Conservation (phyloP, 2,113 vertebrate genomes). For the Elephantulus edwardii region DNA sequence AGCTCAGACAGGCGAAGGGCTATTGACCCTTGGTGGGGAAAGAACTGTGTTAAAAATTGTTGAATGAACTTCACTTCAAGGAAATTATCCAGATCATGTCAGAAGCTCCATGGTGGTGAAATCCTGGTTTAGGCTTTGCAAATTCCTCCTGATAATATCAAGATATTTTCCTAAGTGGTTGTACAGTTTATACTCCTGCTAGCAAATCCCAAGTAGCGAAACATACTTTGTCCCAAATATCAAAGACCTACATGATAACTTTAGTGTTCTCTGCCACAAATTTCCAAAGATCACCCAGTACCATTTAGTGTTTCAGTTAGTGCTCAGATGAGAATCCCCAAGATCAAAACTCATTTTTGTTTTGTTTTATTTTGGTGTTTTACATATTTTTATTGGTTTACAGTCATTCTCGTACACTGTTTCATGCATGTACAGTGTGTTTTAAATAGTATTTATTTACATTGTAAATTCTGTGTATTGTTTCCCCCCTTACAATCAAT, state of each 20-base stretch:
- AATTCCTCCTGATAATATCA: not conserved
- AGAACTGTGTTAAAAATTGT: too few species aligned
- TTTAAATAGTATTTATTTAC: too few species aligned
- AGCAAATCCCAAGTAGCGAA: not conserved
- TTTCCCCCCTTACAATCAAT: too few species aligned
- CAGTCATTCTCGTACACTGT: too few species aligned
- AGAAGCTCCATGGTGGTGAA: not conserved
- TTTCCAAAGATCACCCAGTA: not conserved
- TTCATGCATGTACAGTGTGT: too few species aligned
- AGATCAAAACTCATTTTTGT: not conserved
- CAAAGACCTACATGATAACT: not conserved
- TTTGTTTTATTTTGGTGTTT: too few species aligned
- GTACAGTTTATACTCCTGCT: not conserved
- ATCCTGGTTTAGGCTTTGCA: too few species aligned
- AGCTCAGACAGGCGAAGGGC: too few species aligned
- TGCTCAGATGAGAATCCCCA: not conserved
- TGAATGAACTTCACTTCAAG: too few species aligned
- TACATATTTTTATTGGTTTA: too few species aligned
- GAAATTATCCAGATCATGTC: not conserved
- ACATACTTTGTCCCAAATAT: not conserved
- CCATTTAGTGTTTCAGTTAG: not conserved
- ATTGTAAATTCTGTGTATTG: too few species aligned
- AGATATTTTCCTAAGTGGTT: not conserved
- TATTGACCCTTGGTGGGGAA: not conserved
- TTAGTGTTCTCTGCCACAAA: not conserved